Evolutionary conservation across 2,113 vertebrate genomes (phyloP).

Genomic region (Larimichthys polyactis): DNA sequence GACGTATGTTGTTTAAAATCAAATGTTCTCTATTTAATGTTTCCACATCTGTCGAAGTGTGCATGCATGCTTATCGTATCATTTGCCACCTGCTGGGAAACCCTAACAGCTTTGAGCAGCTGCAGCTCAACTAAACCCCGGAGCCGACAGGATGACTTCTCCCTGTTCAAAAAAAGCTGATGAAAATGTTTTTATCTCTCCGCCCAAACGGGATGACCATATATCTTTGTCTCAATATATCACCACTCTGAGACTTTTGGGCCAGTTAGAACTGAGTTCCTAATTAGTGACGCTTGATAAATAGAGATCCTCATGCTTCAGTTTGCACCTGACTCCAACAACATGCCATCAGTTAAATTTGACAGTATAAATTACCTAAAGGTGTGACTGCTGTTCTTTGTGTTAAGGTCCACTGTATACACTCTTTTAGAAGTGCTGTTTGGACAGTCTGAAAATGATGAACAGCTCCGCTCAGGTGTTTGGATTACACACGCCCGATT

Average conservation of each 20-base stretch:
- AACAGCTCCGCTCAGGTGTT: slow-evolving; percentile 51
- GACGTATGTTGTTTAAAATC: not conserved
- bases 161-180: slow-evolving; percentile 17
- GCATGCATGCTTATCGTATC: slow-evolving; percentile 24
- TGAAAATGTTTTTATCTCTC: slow-evolving; percentile 6
- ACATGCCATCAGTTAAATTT: slow-evolving; percentile 12
- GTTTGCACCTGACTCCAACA: not conserved
- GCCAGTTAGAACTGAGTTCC: not conserved
- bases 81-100: slow-evolving; percentile 39
- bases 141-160: slow-evolving; percentile 14
- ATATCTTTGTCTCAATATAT: not conserved
- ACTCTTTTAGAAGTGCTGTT: slow-evolving; percentile 37
- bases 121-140: slow-evolving; percentile 28
- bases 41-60: slow-evolving; percentile 15
- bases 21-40: slow-evolving; percentile 8
- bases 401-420: slow-evolving; percentile 15
- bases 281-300: slow-evolving; percentile 12
- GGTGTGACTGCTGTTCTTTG: slow-evolving; percentile 23
- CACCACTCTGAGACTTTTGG: not conserved
- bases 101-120: slow-evolving; percentile 18
- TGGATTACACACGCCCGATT: not conserved
- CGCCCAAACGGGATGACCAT: slow-evolving; percentile 2
- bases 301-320: not conserved
- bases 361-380: slow-evolving; percentile 26
- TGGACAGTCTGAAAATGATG: slow-evolving; percentile 49